Conservation (phyloP, 2,888 invertebrate genomes). For the Phaonia tiefii region DNA sequence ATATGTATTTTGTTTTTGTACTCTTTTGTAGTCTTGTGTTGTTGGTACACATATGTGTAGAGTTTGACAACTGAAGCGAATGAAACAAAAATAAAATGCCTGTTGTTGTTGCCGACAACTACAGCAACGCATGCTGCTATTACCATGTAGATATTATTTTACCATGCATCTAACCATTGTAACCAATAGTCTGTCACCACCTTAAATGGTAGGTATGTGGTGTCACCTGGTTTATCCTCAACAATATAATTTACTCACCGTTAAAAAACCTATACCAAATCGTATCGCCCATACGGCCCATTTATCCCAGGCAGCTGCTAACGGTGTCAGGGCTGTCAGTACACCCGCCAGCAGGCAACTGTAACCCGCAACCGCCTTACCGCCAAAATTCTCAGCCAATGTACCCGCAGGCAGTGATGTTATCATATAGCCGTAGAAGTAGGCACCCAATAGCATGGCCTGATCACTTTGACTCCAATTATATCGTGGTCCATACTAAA, state of each 20-base stretch:
- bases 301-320: slow-evolving; percentile 83
- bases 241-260: slow-evolving; percentile 81
- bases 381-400: slow-evolving; percentile 85
- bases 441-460: slow-evolving; percentile 85
- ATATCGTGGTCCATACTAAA: slow-evolving; percentile 81
- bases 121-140: too few species aligned
- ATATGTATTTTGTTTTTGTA: too few species aligned
- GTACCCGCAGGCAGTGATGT: slow-evolving; percentile 85
- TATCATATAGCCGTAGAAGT: slow-evolving; percentile 86
- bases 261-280: slow-evolving; percentile 84
- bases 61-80: too few species aligned
- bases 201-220: too few species aligned
- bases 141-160: too few species aligned
- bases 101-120: too few species aligned
- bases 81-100: too few species aligned
- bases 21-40: too few species aligned
- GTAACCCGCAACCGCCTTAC: slow-evolving; percentile 83
- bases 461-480: slow-evolving; percentile 84
- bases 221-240: too few species aligned
- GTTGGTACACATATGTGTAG: too few species aligned
- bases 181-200: too few species aligned
- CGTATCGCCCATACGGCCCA: slow-evolving; percentile 83
- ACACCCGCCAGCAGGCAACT: slow-evolving; percentile 81
- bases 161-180: too few species aligned
- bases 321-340: slow-evolving; percentile 84